Base-by-base conservation (phyloP, 2,113 vertebrate genomes). In the Phyllopteryx taeniolatus region DNA sequence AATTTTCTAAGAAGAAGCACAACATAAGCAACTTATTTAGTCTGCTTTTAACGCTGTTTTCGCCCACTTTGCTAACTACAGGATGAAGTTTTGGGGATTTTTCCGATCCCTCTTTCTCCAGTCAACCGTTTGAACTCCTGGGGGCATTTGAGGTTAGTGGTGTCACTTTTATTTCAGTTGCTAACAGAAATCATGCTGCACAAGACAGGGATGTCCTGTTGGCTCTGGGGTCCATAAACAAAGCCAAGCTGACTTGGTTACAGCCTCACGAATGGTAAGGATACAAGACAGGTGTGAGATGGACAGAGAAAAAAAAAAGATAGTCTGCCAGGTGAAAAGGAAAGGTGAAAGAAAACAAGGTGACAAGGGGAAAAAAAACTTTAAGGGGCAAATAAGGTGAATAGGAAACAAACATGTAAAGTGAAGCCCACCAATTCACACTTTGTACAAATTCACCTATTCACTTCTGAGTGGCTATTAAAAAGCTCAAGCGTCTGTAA, bases 241-340 rank as follows among this genome's bases (percentile, higher is more conserved):
- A 62, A 79, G 66, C 71, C 3, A 4, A 67, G 43, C 49, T 66
- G 10, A 69, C 70, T 71, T 68, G 57, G 59, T 61, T 64, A 67
- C 72, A 68, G 71, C 51, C 56, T 68, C 71, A 70, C 70, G 81
- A 82, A 87, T 85, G 81, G 86, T 80, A 35, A 61, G 20, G 39
- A 44, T 43, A 43, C 39, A 43, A 64, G 62, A 64, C 62, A 13
- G 62, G 39, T 63, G 39, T 20, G 22, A 43, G 35, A 63, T n/a
- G 61, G 19, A 63, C 1, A 39, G 11, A 19, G 13, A 42, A 42
- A 63, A 42, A 42, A 63, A 39, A 63, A n/a, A 43, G 8, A 3
- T 63, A 1, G 61, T 19, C 3, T 59, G 56, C 22, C 61, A 63
- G 64, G 75, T 65, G 59, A 74, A 68, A 42, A 70, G 69, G 51